Evolutionary conservation across 2,888 invertebrate genomes (phyloP), one percentile per base, ranked within the genome.

Genomic region (Lypha dubia): DNA sequence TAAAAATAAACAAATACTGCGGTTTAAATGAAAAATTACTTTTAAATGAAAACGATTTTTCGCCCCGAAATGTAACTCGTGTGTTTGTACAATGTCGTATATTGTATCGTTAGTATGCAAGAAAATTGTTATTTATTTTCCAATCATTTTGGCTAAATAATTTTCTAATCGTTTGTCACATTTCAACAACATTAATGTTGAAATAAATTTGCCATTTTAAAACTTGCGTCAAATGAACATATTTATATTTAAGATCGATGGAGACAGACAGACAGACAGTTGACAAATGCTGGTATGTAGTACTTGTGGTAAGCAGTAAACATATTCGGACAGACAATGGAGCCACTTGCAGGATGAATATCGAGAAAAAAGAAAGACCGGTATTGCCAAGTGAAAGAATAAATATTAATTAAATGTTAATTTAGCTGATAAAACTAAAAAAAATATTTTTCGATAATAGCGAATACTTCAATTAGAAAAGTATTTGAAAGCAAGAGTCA

Each of bases 141-240:
- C 62, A 82, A 82, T 75, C 75, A 82, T 51, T 82, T 71, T 73
- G 35, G 56, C 76, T 65, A 79, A 77, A 70, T 70, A 74, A 70
- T 84, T 79, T 84, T 84, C 81, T 84, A 84, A 84, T 84, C 81
- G 77, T 84, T 81, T 84, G 84, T 84, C 84, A 84, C 84, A 84
- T 81, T 81, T 84, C 80, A 84, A 77, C 84, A 84, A 77, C 84
- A 81, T 84, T 84, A 65, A 81, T 73, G 80, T 81, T 84, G 58
- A 84, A 81, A 81, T 77, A 74, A 84, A 84, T 84, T 84, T 84
- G 73, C 77, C 76, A 84, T 68, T 77, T 73, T 53, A 62, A 74
- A 80, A 80, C 60, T 63, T 70, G 67, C 44, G 77, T 22, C 65
- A 71, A 76, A 71, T 65, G 56, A 73, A 82, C 74, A 75, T 68